Evolutionary conservation across 2,797 vertebrate genomes (phyloP), one percentile per base, ranked within the genome.

Genomic region (Chaetodon trifasciatus): DNA sequence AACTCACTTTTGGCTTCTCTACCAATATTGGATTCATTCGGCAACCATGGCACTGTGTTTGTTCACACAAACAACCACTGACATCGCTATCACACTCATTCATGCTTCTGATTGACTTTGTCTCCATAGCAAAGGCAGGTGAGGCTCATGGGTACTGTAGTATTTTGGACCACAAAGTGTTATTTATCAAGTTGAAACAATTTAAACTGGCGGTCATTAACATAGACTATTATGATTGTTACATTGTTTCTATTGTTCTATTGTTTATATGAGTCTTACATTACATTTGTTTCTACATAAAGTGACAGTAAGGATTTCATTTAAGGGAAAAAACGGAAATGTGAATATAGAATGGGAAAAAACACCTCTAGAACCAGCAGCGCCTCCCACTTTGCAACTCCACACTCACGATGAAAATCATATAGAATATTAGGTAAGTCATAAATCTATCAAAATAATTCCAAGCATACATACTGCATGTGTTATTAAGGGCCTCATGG

Each of bases 401-500:
- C 35, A 37, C 21, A 16, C 16, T 39, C 42, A 39, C 15, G 12
- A 46, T 65, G n/a, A 70, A 74, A 50, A 58, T 50, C 40, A 70
- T 56, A 23, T 37, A 47, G 16, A 70, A 62, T 56, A 55, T 37
- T 40, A 40, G 8, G 19, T 24, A 61, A 63, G 24, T 50, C 17
- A 65, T 24, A 40, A 19, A 50, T 82, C 5, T 24, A 44, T 68
- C 13, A 49, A 44, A 42, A 61, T 13, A 55, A 74, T 46, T 28
- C 39, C 42, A 46, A 12, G 17, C 42, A 32, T 46, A n/a, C 21
- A 32, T 13, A 17, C 46, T 58, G 10, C n/a, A 39, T 1, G 21
- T 69, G 21, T 67, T 85, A 79, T 71, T 55, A 49, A 49, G 73
- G 49, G 12, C 53, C 39, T 63, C 16, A 55, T 61, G 39, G 24